These are phyloP conservation scores for Cyphomyrus plagiostoma DNA, from an alignment of 2,113 vertebrate genomes.

Conservation along the genomic window DNA sequence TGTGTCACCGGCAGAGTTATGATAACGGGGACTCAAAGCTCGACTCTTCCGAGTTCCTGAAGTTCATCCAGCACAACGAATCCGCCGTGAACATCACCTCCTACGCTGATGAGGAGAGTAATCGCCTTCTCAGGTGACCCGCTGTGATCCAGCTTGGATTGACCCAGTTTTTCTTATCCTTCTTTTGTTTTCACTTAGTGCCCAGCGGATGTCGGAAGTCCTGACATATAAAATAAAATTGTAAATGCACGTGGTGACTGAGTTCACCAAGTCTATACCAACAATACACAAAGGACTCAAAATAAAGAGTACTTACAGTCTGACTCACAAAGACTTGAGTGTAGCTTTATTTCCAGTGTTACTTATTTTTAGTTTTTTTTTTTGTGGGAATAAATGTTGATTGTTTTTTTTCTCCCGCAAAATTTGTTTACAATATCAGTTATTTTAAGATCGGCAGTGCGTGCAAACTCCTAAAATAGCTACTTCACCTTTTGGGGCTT, in stretches of 20 bases:
- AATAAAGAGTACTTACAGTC: not conserved
- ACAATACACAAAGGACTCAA: not conserved
- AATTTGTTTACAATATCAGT: not conserved
- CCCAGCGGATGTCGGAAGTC: not conserved
- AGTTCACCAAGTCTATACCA: not conserved
- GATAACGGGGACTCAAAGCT: slow-evolving; percentile 84
- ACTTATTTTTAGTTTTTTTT: not conserved
- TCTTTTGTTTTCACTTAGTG: not conserved
- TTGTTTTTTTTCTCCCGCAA: not conserved
- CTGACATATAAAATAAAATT: not conserved
- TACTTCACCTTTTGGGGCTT: not conserved
- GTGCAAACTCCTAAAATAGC: not conserved
- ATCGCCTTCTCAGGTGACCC: slow-evolving; percentile 83
- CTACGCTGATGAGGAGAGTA: slow-evolving; percentile 86
- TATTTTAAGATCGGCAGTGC: not conserved
- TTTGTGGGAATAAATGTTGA: not conserved
- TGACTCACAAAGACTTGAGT: not conserved
- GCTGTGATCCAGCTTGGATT: not conserved
- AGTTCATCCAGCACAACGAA: slow-evolving; percentile 93
- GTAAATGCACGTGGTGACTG: not conserved
- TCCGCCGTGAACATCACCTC: slow-evolving; percentile 82
- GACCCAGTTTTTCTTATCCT: not conserved
- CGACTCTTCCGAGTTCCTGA: slow-evolving; percentile 89
- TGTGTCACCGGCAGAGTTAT: slow-evolving; percentile 63
- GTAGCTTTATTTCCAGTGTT: not conserved